These are phyloP conservation scores for Synergus laeviventris DNA, from an alignment of 2,888 invertebrate genomes.

Conservation along the genomic window DNA sequence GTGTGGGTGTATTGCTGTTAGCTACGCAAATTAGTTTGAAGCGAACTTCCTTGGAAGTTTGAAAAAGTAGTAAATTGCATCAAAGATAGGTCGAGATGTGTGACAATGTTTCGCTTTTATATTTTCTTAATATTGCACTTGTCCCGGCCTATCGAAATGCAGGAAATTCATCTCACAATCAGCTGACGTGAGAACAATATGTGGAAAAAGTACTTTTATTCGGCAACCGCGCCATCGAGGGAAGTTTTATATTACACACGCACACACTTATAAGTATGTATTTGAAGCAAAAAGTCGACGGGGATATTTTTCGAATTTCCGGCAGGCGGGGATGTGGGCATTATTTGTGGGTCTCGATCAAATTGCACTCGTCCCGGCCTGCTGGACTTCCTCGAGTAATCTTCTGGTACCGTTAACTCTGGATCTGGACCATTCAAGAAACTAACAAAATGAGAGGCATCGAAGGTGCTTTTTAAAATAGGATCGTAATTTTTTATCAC, in stretches of 20 bases:
- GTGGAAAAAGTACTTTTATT: not conserved
- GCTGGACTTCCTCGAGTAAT: constrained; percentile 68
- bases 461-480: not conserved
- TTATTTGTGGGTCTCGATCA: constrained; percentile 72
- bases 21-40: not conserved
- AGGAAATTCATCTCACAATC: constrained; percentile 59
- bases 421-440: constrained; percentile 37
- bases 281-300: not conserved
- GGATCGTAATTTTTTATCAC: too few species aligned
- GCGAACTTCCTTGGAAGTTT: not conserved
- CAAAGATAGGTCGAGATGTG: constrained; percentile 75
- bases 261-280: too few species aligned
- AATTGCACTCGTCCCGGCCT: constrained; percentile 78
- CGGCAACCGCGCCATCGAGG: too few species aligned
- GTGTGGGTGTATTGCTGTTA: not conserved
- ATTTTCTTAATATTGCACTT: constrained; percentile 75
- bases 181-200: constrained; percentile 15
- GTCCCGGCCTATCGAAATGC: constrained; percentile 77
- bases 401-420: constrained; percentile 38
- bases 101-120: constrained; percentile 73
- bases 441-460: not conserved
- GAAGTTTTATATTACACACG: not conserved
- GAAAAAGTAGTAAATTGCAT: constrained; percentile 62
- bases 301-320: constrained; percentile 57
- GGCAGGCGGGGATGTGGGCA: constrained; percentile 75